Percentiles rank a stretch among this genome's conserved stretches.
Evolutionary conservation across 2,113 vertebrate genomes (phyloP).

Genomic region (Tricholaema leucomelas): DNA sequence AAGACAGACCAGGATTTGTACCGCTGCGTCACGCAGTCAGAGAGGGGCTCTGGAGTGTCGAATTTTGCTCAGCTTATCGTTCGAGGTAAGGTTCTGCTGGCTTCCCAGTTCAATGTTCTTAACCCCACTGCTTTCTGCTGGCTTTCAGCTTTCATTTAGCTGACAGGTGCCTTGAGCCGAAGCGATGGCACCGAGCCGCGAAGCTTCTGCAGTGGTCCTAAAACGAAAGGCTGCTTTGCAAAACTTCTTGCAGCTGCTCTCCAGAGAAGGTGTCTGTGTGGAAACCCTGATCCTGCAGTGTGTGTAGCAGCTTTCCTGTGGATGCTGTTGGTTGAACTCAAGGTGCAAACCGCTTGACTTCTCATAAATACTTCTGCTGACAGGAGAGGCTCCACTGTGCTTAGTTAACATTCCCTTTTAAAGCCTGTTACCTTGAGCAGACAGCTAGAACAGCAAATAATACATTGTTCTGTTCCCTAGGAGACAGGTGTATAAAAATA

Average conservation of each 20-base stretch:
- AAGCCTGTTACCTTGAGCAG: not conserved
- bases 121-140: not conserved
- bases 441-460: not conserved
- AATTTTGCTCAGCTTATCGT: constrained; percentile 97
- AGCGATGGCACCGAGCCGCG: not conserved
- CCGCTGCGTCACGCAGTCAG: constrained; percentile 96
- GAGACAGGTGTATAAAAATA: not conserved
- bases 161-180: not conserved
- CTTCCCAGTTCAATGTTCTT: constrained; percentile 1
- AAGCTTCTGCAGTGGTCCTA: not conserved
- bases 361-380: not conserved
- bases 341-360: not conserved
- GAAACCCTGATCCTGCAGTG: not conserved
- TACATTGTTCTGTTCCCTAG: not conserved
- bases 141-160: not conserved
- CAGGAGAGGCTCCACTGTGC: not conserved
- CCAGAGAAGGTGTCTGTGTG: not conserved
- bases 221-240: not conserved
- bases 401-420: not conserved
- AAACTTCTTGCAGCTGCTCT: not conserved
- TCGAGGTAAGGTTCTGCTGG: constrained; percentile 81
- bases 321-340: not conserved
- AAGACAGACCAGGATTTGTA: constrained; percentile 95
- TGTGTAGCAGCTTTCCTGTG: not conserved
- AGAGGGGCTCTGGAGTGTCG: constrained; percentile 94